Evolutionary conservation across 2,113 vertebrate genomes (phyloP), one percentile per base, ranked within the genome.

Genomic region (human): DNA sequence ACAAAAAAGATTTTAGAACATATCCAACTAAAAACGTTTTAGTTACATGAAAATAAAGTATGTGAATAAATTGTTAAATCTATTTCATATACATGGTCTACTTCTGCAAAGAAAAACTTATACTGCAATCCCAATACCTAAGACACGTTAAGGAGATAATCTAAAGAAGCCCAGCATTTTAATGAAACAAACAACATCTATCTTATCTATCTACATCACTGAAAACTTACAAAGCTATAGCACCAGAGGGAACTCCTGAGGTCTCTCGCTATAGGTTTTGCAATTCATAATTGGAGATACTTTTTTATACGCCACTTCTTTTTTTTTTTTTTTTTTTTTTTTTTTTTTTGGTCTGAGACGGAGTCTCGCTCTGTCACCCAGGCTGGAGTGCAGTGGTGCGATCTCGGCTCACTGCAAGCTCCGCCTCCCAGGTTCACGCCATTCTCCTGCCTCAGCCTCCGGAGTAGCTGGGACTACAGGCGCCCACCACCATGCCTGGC

Each of bases 1-100:
- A 35, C 16, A 64, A 61, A 20, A 64, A 88, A 78, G 25, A 78
- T 17, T 78, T 92, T 22, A 82, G 50, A 92, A 72, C 0, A 75
- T 20, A 83, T 1, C 17, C 52, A 89, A 94, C 9, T 45, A 89
- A 94, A 94, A 3, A 55, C n/a, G 76, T 86, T 93, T 89, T 68
- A 72, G 2, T 61, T 94, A 73, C 22, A 10, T 95, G 57, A 89
- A 82, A 79, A 85, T 27, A 73, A 91, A 84, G 32, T 30, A 55
- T 55, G n/a, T 40, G 20, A 97, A 76, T 92, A 82, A 66, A 94
- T 6, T 66, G 55, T 61, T 89, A 61, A 96, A 66, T 90, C 68
- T 94, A 79, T 52, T 92, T 90, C 32, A 85, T 72, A 86, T n/a
- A 70, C n/a, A 83, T 22, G 13, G 18, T 80, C 50, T 40, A 52